These are phyloP conservation scores for Anticlea derivata DNA, from an alignment of 2,888 invertebrate genomes.

Conservation along the genomic window DNA sequence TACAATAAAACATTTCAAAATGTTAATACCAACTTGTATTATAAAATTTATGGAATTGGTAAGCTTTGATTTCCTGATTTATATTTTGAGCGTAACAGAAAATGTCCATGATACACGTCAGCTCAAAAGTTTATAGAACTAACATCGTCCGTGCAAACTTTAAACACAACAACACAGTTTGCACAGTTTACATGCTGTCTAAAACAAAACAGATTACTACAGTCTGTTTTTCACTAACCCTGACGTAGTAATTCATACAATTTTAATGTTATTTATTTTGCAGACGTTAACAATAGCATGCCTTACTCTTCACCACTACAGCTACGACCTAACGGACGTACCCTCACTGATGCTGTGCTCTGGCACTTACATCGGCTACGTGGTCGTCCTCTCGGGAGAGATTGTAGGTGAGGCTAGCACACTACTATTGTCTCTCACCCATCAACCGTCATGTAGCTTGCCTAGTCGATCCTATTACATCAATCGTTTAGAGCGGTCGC, in stretches of 20 bases:
- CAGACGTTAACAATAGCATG: constrained; percentile 70
- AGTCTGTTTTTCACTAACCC: too few relatives aligned
- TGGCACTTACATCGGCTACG: constrained; percentile 72
- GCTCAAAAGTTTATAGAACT: too few relatives aligned
- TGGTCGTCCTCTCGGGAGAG: constrained; percentile 74
- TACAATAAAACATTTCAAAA: constrained; percentile 48
- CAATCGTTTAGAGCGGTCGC: too few relatives aligned
- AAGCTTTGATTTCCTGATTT: constrained; percentile 38
- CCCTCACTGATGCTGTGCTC: constrained; percentile 74
- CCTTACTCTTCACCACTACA: constrained; percentile 69
- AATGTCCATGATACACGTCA: too few relatives aligned
- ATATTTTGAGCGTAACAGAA: background rate
- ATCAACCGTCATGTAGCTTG: too few relatives aligned
- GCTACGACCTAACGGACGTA: constrained; percentile 73
- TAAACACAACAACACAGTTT: too few relatives aligned
- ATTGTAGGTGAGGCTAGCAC: constrained; percentile 56
- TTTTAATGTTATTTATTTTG: constrained; percentile 24
- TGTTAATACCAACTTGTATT: constrained; percentile 76
- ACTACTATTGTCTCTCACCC: too few relatives aligned
- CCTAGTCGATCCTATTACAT: too few relatives aligned
- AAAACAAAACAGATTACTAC: too few relatives aligned
- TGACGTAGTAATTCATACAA: too few relatives aligned
- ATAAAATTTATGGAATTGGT: constrained; percentile 76
- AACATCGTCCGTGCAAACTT: too few relatives aligned
- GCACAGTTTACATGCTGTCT: too few relatives aligned